Conservation (phyloP, 2,888 invertebrate species). For the Xestia rhomboidea region DNA sequence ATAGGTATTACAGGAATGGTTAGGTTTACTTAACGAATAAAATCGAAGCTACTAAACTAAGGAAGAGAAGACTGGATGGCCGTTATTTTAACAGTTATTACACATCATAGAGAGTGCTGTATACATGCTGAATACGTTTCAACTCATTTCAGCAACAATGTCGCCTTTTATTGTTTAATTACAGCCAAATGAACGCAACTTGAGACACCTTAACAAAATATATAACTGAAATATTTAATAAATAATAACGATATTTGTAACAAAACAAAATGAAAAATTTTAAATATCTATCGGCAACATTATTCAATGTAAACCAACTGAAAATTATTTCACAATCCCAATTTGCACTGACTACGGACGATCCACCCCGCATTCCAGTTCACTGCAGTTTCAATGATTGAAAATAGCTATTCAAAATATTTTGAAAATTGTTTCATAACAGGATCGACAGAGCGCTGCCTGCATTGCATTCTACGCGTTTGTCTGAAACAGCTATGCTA, state of each 20-base stretch:
- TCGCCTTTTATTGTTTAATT: not conserved
- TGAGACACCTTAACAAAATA: not conserved
- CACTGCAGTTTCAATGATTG: conserved; percentile 89
- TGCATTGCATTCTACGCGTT: conserved; percentile 81
- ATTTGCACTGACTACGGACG: conserved; percentile 76
- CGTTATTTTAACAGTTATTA: not conserved
- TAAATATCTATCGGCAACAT: conserved; percentile 55
- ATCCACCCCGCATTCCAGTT: conserved; percentile 84
- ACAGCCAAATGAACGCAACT: too few relatives aligned
- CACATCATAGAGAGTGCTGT: not conserved
- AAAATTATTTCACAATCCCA: conserved; percentile 75
- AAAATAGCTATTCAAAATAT: conserved; percentile 91
- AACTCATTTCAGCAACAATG: not conserved
- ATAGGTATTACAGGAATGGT: not conserved
- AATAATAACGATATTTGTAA: not conserved
- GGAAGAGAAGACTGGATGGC: not conserved
- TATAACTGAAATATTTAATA: not conserved
- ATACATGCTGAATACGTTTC: not conserved
- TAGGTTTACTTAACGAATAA: not conserved
- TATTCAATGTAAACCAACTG: conserved; percentile 57
- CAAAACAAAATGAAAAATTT: conserved; percentile 31
- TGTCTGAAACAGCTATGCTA: conserved; percentile 81
- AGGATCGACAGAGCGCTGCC: conserved; percentile 79
- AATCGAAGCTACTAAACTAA: not conserved
- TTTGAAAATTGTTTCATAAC: conserved; percentile 91